These are phyloP conservation scores for Aphidoletes aphidimyza DNA, from an alignment of 2,888 invertebrate species.

Conservation along the genomic window DNA sequence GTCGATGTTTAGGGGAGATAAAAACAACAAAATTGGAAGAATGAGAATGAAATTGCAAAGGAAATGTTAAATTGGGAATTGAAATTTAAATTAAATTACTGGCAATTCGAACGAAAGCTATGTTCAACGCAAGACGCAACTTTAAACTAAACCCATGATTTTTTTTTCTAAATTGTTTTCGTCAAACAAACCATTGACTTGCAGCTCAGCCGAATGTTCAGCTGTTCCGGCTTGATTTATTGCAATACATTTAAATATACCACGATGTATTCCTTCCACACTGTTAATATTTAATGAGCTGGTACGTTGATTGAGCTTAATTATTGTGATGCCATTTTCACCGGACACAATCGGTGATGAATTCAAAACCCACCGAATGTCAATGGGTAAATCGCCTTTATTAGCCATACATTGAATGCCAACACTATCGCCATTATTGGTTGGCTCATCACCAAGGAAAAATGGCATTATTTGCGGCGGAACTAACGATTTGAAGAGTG, in stretches of 20 bases:
- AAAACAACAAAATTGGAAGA: constrained; percentile 33
- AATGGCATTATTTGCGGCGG: constrained; percentile 76
- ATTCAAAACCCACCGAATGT: constrained; percentile 77
- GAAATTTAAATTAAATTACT: no score
- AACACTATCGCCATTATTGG: constrained; percentile 76
- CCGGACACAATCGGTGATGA: constrained; percentile 66
- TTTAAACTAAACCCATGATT: not conserved
- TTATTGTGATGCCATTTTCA: constrained; percentile 66
- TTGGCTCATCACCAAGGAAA: constrained; percentile 73
- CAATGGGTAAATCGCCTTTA: constrained; percentile 83
- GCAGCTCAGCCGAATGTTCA: constrained; percentile 67
- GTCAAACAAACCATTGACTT: constrained; percentile 68
- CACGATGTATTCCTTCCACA: constrained; percentile 76
- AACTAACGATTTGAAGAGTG: constrained; percentile 64
- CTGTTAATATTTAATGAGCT: constrained; percentile 60
- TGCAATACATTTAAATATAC: constrained; percentile 80
- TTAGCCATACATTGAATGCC: constrained; percentile 78
- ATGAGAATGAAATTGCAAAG: not conserved
- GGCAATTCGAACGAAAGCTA: no score
- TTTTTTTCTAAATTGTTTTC: not conserved
- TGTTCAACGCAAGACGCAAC: no score
- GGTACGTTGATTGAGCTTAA: constrained; percentile 53
- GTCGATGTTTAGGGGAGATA: not conserved
- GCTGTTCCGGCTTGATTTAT: constrained; percentile 70
- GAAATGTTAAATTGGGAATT: no score